Base-by-base conservation (phyloP, 2,113 vertebrate species). In the Labeo rohita region DNA sequence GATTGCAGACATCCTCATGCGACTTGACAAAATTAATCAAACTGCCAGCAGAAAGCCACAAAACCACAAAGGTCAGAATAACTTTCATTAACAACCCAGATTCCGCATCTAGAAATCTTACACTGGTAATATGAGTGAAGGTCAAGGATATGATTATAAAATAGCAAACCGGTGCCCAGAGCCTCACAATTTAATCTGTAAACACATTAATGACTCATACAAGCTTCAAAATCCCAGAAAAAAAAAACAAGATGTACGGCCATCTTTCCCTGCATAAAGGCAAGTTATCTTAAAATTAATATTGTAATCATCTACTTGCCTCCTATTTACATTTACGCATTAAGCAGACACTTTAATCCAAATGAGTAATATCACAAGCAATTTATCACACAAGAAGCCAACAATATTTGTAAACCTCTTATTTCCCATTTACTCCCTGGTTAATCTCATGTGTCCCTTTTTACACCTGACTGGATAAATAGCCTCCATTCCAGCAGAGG, bases 1-100 rank as follows among this genome's bases (percentile, higher is more conserved):
- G 78, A 36, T 52, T 70, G 47, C 80, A 82, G 80, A 82, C 28
- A 36, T 82, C 16, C 63, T 82, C 63, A n/a, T 34, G n/a, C 68
- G 23, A 82, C 47, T 47, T 34, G 45, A 68, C 61, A 82, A 52
- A 82, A 70, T 52, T 16, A 82, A 70, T 82, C 80, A 82, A 70
- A 66, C 15, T 36, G 23, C 8, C 21, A 18, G 6, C 61, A 68
- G 28, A 36, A 36, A 84, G 45, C 23, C 47, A 70, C 21, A 39
- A 56, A 21, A 59, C 66, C 75, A 79, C 47, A 79, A 78, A 56
- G 63, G 74, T 78, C 43, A 85, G 56, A 66, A 52, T 49, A 68
- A 63, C 78, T 45, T 28, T 80, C 56, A 80, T 45, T 47, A 63
- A 80, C 56, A 68, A 11, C 23, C 45, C n/a, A 11, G 59, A 80